Evolutionary conservation across 2,888 invertebrate species (phyloP), one percentile per base, ranked within the genome.

Genomic region (Brachyptera putata): DNA sequence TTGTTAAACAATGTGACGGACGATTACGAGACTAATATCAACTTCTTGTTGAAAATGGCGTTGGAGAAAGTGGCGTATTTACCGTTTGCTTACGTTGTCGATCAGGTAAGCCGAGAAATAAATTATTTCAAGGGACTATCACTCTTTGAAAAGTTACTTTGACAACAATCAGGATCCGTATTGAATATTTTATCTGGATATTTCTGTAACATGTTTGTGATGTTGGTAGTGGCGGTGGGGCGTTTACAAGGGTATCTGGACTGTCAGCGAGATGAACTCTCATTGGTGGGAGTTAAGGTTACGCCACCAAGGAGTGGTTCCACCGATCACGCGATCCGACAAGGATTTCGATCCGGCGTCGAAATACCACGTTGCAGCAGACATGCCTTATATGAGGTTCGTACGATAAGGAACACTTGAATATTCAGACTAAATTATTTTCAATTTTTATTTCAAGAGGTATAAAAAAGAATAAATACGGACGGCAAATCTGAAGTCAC

Each of bases 341-440:
- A 77, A 80, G 0, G 88, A 92, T 72, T 90, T 93, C 67, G 92
- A 93, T 70, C 85, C 92, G 0, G 91, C 86, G 1, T 81, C 91
- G 1, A 93, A 92, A 69, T 88, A 88, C 70, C 92, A 93, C 70
- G 77, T 93, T 5, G 83, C 89, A 3, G 85, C 87, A 2, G 89
- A 91, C 73, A 76, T 77, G 60, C 76, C 78, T 13, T 80, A 80
- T 57, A 72, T 76, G 43, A 77, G 79, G 79, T 79, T n/a, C n/a
- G n/a, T n/a, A n/a, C n/a, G n/a, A n/a, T n/a, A n/a, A 67, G 65
- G 63, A 59, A 21, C 36, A 36, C n/a, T n/a, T n/a, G n/a, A n/a
- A n/a, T n/a, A n/a, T n/a, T n/a, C n/a, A n/a, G n/a, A n/a, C n/a
- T n/a, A n/a, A n/a, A n/a, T n/a, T n/a, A n/a, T n/a, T n/a, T n/a